Evolutionary conservation across 1,140 invertebrate species (phyloP).

Genomic region (Macrosteles quadrilineatus): DNA sequence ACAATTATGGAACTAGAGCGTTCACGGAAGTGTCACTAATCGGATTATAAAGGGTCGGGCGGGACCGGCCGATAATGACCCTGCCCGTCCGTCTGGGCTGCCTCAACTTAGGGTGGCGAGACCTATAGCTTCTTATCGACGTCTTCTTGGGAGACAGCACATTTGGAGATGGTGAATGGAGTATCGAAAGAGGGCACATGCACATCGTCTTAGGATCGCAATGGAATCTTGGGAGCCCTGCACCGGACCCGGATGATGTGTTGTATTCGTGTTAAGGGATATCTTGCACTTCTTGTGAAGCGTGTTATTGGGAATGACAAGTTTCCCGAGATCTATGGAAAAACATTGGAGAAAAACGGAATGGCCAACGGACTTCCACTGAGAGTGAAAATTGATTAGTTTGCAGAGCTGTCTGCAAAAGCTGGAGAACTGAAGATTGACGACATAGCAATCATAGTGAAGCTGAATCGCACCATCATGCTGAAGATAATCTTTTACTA

Average conservation of each 20-base stretch:
- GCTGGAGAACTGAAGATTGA: background rate
- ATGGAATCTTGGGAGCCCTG: background rate
- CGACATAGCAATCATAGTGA: background rate
- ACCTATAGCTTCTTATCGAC: background rate
- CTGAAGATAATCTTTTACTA: background rate
- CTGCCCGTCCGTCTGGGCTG: too few relatives aligned
- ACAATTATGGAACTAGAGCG: too few relatives aligned
- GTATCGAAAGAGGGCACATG: background rate
- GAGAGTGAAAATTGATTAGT: background rate
- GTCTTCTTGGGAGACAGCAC: background rate
- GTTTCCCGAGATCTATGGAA: background rate
- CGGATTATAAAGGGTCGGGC: too few relatives aligned
- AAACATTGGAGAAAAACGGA: background rate
- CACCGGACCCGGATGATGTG: background rate
- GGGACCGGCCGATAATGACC: too few relatives aligned
- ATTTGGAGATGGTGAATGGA: background rate
- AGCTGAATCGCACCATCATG: too few relatives aligned
- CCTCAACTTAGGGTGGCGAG: too few relatives aligned
- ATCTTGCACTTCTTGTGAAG: background rate
- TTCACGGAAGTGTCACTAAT: too few relatives aligned
- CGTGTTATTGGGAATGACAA: too few relatives aligned
- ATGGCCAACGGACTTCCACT: background rate
- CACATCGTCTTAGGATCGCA: background rate
- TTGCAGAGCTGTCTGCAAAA: background rate
- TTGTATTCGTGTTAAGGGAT: background rate